Evolutionary conservation across 64 coral and sea anemone species (phyloP), one percentile per base, ranked within the genome.

Genomic region (Montipora sp.): DNA sequence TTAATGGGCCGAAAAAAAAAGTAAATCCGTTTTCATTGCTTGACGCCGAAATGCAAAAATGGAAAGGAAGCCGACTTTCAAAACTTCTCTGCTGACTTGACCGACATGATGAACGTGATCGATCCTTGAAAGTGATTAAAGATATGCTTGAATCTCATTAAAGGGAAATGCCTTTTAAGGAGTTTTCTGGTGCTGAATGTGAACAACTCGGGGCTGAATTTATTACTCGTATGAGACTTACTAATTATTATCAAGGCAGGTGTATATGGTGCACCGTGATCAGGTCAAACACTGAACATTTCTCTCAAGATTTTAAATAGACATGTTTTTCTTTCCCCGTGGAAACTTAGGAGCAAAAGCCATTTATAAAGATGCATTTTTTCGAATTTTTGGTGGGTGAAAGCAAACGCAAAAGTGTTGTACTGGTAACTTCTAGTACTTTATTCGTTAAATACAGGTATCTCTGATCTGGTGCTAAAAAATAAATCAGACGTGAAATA

Each of bases 101-200:
- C 11, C 9, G 11, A 63, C 9, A 8, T 2, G 3, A 19, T 21
- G 19, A 6, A 21, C 65, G 60, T 71, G 82, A 9, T 3, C 9
- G 60, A 63, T 47, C 45, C 36, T 22, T 53, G 2, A n/a, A 58
- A 43, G 57, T 81, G 82, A 85, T 48, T 72, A 24, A 15, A 47
- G 44, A 48, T 7, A 48, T 8, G 65, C 45, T 72, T 50, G 61
- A 51, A 69, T 22, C 22, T 20, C 82, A 72, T 72, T 71, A 72
- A 23, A 49, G 5, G 82, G 19, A 18, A 83, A 71, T 85, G 70
- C 82, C 82, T 85, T 85, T 85, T 85, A 85, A 71, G 82, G 82
- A 85, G 61, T 71, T 85, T 71, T 85, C 66, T 46, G 50, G 63
- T 72, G 63, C 65, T 85, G 61, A 71, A 72, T 85, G 71, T 85